Evolutionary conservation across 30 jellyfish, hydroid and myxozoan species (phyloP).

Genomic region (Aurelia sp.): DNA sequence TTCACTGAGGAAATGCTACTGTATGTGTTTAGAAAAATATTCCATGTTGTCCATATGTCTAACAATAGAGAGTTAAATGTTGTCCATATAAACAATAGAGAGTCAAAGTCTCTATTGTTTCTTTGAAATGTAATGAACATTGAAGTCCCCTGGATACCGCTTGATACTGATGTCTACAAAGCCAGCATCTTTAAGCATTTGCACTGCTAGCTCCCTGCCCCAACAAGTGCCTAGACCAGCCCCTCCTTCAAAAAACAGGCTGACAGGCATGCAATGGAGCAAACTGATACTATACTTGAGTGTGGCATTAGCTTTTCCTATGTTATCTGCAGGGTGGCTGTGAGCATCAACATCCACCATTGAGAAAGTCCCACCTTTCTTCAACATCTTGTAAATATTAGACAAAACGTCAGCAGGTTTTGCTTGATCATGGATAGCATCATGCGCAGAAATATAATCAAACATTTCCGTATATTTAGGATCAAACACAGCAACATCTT

Average conservation of each 20-base stretch:
- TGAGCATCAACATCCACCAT: slow-evolving; percentile 50
- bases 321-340: slow-evolving; percentile 61
- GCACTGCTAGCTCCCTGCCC: slow-evolving; percentile 65
- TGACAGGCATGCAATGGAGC: slow-evolving; percentile 75
- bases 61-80: no score
- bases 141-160: slow-evolving; percentile 18
- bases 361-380: slow-evolving; percentile 52
- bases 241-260: slow-evolving; percentile 65
- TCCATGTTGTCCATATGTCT: no score
- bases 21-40: no score
- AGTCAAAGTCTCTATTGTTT: not conserved
- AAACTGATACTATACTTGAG: slow-evolving; percentile 51
- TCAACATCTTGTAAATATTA: slow-evolving; percentile 33
- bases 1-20: no score
- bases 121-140: slow-evolving; percentile 28
- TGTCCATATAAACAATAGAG: no score
- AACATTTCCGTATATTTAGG: slow-evolving; percentile 26
- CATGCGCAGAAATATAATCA: slow-evolving; percentile 66
- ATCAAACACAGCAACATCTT: slow-evolving; percentile 30
- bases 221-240: slow-evolving; percentile 73
- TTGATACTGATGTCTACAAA: slow-evolving; percentile 1
- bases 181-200: slow-evolving; percentile 72
- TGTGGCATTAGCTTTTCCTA: slow-evolving; percentile 14
- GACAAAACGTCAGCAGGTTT: slow-evolving; percentile 51
- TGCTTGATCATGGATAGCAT: slow-evolving; percentile 73